These are phyloP conservation scores for Druon quercuslanigerum DNA, from an alignment of 1,140 invertebrate genomes.

Conservation along the genomic window DNA sequence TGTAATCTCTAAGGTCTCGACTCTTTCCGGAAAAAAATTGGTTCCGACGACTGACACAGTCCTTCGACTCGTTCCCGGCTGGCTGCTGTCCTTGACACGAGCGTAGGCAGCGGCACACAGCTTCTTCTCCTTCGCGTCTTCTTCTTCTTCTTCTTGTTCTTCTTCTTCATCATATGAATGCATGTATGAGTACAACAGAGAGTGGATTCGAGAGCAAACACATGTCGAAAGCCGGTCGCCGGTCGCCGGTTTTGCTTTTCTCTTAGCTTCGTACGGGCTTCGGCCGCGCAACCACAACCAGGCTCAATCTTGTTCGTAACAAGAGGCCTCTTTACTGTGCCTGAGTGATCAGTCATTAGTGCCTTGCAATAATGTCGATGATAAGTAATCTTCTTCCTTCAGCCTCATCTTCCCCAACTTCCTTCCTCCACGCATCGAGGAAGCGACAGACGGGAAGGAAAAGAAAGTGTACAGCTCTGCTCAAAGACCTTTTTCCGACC, in stretches of 20 bases:
- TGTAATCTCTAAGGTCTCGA: constrained; percentile 50
- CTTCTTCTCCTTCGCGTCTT: constrained; percentile 33
- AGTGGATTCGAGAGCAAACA: constrained; percentile 40
- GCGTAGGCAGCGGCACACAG: constrained; percentile 59
- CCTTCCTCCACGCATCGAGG: constrained; percentile 37
- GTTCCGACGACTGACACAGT: constrained; percentile 60
- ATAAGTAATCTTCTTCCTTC: not conserved
- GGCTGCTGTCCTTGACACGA: constrained; percentile 68
- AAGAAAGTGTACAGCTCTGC: constrained; percentile 32
- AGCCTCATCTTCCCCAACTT: constrained; percentile 23
- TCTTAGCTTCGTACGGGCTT: constrained; percentile 40
- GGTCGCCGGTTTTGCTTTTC: constrained; percentile 56
- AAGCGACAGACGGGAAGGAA: constrained; percentile 43
- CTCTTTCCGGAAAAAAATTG: constrained; percentile 56
- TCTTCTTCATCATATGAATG: constrained; percentile 47
- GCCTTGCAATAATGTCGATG: constrained; percentile 12
- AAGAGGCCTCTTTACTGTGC: constrained; percentile 16
- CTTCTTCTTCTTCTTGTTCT: constrained; percentile 15
- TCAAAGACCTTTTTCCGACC: not conserved
- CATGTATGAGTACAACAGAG: constrained; percentile 18
- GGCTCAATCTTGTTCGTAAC: constrained; percentile 47
- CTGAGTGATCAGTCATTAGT: not conserved
- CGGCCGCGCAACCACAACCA: constrained; percentile 45
- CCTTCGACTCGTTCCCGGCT: constrained; percentile 64
- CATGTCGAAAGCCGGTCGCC: constrained; percentile 53